Evolutionary conservation across 2,113 vertebrate genomes (phyloP), one percentile per base, ranked within the genome.

Genomic region (Neolamprologus longior): DNA sequence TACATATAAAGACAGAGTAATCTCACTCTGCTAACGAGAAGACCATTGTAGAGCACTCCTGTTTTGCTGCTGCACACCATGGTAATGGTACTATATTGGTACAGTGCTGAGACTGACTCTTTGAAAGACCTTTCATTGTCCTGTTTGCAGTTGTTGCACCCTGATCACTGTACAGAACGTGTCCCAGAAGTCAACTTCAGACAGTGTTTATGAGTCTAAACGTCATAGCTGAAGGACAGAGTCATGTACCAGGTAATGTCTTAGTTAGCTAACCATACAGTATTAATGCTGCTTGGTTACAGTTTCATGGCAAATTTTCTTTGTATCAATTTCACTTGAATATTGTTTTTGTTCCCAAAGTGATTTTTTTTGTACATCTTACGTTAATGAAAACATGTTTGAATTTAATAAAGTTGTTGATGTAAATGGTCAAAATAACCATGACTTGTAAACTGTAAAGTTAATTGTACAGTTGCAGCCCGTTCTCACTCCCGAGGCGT

Each of bases 1-100:
- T 90, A 88, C 35, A 84, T 84, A 63, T 81, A 71, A 86, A 92
- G 84, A 88, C 58, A 47, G 71, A 57, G 53, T 82, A 47, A 86
- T 81, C 80, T 61, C 78, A 17, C 80, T 89, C 55, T 21, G 71
- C 78, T 91, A 93, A 93, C 90, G 92, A 86, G 61, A 82, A 88
- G 84, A 88, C 52, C 33, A 63, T 80, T 83, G 50, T 12, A 80
- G 31, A 47, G 57, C 58, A 81, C 53, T 52, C 2, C 21, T 82
- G 57, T 19, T n/a, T 47, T 85, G 5, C 37, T 68, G 61, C n/a
- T 78, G 26, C 45, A 78, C 26, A 52, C 45, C 26, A 31, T 52
- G 80, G 47, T 37, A 31, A 33, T 50, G 12, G 42, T 47, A 2
- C 13, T 26, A 73, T 31, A 52, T 14, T 14, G 42, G 26, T 45